Base-by-base conservation (phyloP, 2,113 vertebrate species). In the Lipophrys pholis region DNA sequence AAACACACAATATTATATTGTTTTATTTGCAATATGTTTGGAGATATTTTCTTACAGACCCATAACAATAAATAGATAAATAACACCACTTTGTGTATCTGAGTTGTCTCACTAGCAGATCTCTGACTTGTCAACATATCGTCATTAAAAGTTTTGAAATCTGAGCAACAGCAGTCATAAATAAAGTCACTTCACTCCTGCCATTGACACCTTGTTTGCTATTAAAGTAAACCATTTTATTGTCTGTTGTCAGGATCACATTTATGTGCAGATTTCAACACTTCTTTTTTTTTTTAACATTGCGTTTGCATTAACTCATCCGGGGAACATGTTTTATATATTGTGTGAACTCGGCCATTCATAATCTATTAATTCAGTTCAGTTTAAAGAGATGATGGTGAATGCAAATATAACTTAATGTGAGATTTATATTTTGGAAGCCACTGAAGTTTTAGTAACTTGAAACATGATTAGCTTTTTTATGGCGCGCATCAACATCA, bases 131-230 rank as follows among this genome's bases (percentile, higher is more conserved):
- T 67, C 76, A 90, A 80, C 77, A 91, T 87, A 91, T 58, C 61
- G 73, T 88, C 83, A 87, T 91, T 90, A 92, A 89, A 92, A 89
- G 80, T 90, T 92, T 88, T 39, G 41, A 74, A 80, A 72, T 41
- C 53, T 48, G 21, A 49, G 57, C 53, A 53, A 16, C 58, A 54
- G 38, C n/a, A 12, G 21, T 59, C 17, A 50, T 53, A 30, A 60
- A 1, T 11, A 30, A 60, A 1, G 11, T 71, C 66, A 45, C 73
- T 38, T 80, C 56, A 62, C 49, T 69, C 35, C 66, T 59, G 82
- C 84, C 72, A 11, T 66, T 59, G 1, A 42, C 42, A 78, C 83
- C 80, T 83, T 87, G 86, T 85, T 78, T 68, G 72, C 48, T 72
- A 5, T 42, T 71, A 40, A 65, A 71, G 67, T 64, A 76, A 67